Evolutionary conservation across 1,140 invertebrate species (phyloP), one percentile per base, ranked within the genome.

Genomic region (Apis laboriosa): DNA sequence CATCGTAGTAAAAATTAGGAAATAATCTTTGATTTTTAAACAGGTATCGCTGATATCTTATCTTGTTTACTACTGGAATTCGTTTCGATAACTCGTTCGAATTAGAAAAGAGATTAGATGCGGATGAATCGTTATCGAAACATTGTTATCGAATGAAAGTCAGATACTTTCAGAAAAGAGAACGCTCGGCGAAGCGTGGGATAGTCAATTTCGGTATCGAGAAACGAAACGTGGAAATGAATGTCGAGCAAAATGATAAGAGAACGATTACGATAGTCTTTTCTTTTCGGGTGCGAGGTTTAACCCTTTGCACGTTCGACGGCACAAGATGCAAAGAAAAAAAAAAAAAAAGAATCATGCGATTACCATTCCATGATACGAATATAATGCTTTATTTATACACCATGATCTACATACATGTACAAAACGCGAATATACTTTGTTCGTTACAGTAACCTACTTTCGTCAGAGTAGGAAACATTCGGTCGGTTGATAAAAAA

Each of bases 301-400:
- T 74, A 74, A 80, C 78, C 78, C 78, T 77, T 82, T 77, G 73
- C 73, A 77, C 80, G 74, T 13, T 51, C 24, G 2, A 19, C 12
- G 24, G 28, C 67, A 28, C 19, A 34, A 34, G 58, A 71, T 9
- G 34, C 21, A 56, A 56, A 21, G 49, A 55, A 51, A 61, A 53
- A 73, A n/a, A 28, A 24, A 72, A 51, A 74, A 34, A 53, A 68
- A 76, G 13, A 24, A 67, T 64, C 53, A 43, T 64, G 58, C 66
- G 53, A 79, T 63, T 71, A 34, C 53, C 34, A 72, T 58, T 63
- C 58, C 12, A 78, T 34, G 43, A 79, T 72, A 51, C 58, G 58
- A 34, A 75, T 21, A 34, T 83, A 21, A 49, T 78, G n/a, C 34
- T 79, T 78, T 79, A 79, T 83, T 83, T 51, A 77, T 34, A 49